phyloP scores from a whole-genome alignment of 2,797 vertebrate species.

The Harpagifer antarcticus region DNA sequence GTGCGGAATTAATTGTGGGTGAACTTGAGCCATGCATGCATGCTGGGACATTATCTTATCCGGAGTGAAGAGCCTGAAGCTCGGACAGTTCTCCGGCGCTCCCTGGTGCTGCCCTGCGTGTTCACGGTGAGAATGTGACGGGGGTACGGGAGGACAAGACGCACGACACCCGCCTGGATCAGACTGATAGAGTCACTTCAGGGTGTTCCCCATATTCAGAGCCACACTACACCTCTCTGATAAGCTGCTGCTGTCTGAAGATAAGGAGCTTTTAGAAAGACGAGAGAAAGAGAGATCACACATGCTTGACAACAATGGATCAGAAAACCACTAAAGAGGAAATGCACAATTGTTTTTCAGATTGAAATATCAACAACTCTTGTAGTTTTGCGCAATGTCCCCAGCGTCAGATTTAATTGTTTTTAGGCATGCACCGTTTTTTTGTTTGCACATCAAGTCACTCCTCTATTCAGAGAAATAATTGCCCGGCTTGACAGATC shows the following conservation, averaged over 20 bases:
- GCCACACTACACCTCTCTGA: conserved; percentile 82
- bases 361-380: conserved; percentile 2
- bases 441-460: conserved; percentile 34
- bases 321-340: conserved; percentile 43
- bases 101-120: not conserved
- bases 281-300: not conserved
- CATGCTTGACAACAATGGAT: conserved; percentile 1
- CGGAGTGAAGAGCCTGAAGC: not conserved
- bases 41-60: not conserved
- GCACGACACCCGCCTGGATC: conserved; percentile 74
- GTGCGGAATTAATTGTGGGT: conserved; percentile 10
- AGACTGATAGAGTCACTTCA: conserved; percentile 82
- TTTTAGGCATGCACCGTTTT: conserved; percentile 22
- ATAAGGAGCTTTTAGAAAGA: conserved; percentile 77
- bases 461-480: conserved; percentile 7
- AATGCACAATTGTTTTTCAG: conserved; percentile 23
- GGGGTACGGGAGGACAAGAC: conserved; percentile 70
- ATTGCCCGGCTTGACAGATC: conserved; percentile 22
- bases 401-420: conserved; percentile 22
- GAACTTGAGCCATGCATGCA: conserved; percentile 28
- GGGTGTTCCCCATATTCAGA: conserved; percentile 83
- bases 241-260: conserved; percentile 81
- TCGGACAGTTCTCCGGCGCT: conserved; percentile 7
- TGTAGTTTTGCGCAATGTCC: conserved; percentile 5
- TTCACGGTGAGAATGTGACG: conserved; percentile 58